phyloP scores from a whole-genome alignment of 2,797 vertebrate genomes.

The Anguilla pacifica region DNA sequence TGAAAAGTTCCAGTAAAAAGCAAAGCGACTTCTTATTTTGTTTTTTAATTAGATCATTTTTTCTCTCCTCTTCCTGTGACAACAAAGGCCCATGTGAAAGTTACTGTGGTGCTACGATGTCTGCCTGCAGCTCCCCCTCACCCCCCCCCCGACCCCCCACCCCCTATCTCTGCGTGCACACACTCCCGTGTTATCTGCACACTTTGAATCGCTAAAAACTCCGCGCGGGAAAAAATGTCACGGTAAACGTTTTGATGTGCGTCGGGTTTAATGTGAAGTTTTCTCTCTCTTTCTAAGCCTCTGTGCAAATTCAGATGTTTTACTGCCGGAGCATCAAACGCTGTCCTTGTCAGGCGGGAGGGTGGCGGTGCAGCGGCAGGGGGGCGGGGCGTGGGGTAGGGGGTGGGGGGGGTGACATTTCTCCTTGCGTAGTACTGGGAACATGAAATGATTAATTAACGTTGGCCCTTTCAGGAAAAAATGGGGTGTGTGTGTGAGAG shows the following conservation, averaged over 20 bases:
- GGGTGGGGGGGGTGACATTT: slow-evolving; percentile 71
- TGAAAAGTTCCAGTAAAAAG: slow-evolving; percentile 68
- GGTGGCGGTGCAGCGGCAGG: slow-evolving; percentile 2
- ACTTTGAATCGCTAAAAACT: slow-evolving; percentile 74
- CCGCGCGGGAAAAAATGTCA: slow-evolving; percentile 74
- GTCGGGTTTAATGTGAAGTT: slow-evolving; percentile 77
- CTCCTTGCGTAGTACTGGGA: slow-evolving; percentile 58
- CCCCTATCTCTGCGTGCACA: slow-evolving; percentile 73
- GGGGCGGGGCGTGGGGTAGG: slow-evolving; percentile 30
- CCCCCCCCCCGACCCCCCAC: too few relatives aligned
- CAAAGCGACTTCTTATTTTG: slow-evolving; percentile 60
- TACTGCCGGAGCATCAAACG: slow-evolving; percentile 71
- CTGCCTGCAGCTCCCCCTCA: slow-evolving; percentile 40
- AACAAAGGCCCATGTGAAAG: slow-evolving; percentile 54
- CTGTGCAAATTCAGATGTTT: slow-evolving; percentile 73
- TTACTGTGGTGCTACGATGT: slow-evolving; percentile 73
- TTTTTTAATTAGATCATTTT: slow-evolving; percentile 75
- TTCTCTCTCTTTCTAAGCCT: slow-evolving; percentile 76
- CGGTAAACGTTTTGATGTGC: slow-evolving; percentile 76
- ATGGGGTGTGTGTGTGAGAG: slow-evolving; percentile 50
- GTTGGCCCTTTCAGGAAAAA: slow-evolving; percentile 54
- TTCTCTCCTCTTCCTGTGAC: slow-evolving; percentile 48
- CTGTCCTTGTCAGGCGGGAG: slow-evolving; percentile 50
- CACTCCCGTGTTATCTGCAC: slow-evolving; percentile 64
- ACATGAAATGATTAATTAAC: slow-evolving; percentile 80